Conservation (phyloP, 30 jellyfish, hydroid and myxozoan species). For the Hydra vulgaris region DNA sequence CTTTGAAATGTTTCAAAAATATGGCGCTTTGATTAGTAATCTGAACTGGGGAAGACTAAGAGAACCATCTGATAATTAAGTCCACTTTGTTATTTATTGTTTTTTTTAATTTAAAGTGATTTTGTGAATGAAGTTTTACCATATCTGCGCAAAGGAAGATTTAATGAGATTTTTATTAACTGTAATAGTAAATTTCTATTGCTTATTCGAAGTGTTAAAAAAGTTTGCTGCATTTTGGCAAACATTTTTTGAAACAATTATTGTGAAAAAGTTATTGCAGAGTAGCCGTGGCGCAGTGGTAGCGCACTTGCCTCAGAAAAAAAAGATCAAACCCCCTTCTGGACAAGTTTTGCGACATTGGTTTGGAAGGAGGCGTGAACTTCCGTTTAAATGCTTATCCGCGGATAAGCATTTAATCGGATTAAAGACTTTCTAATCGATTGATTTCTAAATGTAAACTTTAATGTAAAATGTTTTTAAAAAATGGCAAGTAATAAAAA, state of each 20-base stretch:
- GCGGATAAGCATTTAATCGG: too few species aligned
- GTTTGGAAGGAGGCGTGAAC: too few species aligned
- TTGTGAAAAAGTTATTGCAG: neutral
- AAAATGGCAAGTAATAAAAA: too few species aligned
- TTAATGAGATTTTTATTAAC: neutral
- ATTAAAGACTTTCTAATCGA: too few species aligned
- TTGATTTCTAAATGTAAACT: too few species aligned
- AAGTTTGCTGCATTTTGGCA: neutral
- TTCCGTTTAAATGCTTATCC: too few species aligned
- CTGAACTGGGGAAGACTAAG: neutral
- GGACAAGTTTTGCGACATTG: neutral
- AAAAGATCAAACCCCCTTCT: neutral
- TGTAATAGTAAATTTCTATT: neutral
- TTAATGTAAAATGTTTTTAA: too few species aligned
- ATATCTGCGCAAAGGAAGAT: neutral
- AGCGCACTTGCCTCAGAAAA: neutral
- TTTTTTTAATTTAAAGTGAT: neutral
- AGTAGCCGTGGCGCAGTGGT: neutral
- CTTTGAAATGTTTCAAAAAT: neutral
- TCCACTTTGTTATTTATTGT: neutral
- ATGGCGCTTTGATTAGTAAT: neutral
- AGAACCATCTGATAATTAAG: neutral
- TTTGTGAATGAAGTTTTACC: neutral
- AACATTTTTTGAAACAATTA: neutral
- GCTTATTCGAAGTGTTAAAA: neutral